Base-by-base conservation (phyloP, 2,888 invertebrate genomes). In the Drosophila glabriapex region DNA sequence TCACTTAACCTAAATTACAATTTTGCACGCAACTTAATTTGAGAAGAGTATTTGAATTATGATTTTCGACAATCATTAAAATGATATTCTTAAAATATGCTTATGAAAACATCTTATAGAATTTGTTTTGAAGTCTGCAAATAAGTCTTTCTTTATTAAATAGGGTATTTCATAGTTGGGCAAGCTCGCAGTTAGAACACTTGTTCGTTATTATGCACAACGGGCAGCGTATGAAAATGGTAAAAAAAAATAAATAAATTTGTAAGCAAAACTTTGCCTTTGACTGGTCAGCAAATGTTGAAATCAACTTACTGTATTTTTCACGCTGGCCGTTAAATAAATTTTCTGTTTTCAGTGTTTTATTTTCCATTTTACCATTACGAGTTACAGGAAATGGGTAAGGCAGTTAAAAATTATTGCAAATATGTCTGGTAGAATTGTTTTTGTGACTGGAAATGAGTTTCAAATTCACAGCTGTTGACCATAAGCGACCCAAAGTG, bases 241-340 rank as follows among this genome's bases (percentile, higher is more conserved):
- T 76, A 83, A 37, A 28, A 55, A 55, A 37, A 16, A 14, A 55
- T 35, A 22, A 19, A 39, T 73, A 79, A 80, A 68, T 73, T 73
- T 72, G 74, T 68, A 22, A 43, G 43, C 58, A 66, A 64, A 71
- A 50, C 62, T 70, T 70, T 58, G 72, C 14, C 66, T 68, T 68
- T 56, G 71, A 60, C 62, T 71, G 65, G 80, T 66, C 76, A 78
- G 80, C 79, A 77, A 81, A 82, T 85, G 87, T 82, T 73, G 73
- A 89, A 84, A 82, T 74, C 73, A 72, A 75, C 82, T 89, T 85
- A 77, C 85, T 68, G 89, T 77, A 79, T 60, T 71, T 73, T 56
- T 71, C 53, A 43, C 70, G 69, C 65, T 52, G 72, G 54, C 70
- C 76, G 87, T 84, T 89, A 89, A 84, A 80, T 75, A 78, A 70